Evolutionary conservation across 2,113 vertebrate species (phyloP).

Genomic region (Phalacrocorax aristotelis): DNA sequence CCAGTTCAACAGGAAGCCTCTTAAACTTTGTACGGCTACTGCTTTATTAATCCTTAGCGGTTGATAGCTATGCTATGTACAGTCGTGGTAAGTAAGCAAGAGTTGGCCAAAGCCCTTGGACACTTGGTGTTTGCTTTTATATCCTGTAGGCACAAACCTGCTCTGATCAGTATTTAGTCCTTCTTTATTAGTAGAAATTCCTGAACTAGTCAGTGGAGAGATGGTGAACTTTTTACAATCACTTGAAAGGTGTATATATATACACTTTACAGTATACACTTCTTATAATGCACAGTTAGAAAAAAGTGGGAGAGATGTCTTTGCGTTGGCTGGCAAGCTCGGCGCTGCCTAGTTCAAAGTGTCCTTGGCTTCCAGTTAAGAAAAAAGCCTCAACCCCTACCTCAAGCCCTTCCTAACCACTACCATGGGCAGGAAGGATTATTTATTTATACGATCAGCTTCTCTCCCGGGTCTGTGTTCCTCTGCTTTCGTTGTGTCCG

Average conservation of each 20-base stretch:
- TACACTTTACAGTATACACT: neutral
- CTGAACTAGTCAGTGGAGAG: too few relatives aligned
- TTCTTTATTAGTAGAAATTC: neutral
- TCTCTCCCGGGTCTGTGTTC: fast-evolving
- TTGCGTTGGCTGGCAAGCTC: neutral
- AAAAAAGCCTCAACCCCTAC: neutral
- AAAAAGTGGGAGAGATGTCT: neutral
- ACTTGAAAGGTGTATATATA: neutral
- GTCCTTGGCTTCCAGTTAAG: neutral
- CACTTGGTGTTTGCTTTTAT: neutral
- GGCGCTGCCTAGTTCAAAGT: neutral
- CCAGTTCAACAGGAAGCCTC: neutral
- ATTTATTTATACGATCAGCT: neutral
- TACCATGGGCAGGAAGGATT: fast-evolving
- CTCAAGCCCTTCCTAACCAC: neutral
- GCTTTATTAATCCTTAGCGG: neutral
- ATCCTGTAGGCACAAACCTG: neutral
- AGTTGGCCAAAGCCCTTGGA: neutral
- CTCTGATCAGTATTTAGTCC: neutral
- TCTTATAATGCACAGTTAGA: neutral
- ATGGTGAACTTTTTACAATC: fast-evolving
- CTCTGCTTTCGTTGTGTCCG: too few relatives aligned
- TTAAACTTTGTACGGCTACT: neutral
- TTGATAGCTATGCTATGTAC: neutral
- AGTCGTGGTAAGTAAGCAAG: neutral